phyloP scores from a whole-genome alignment of 1,140 invertebrate species.

The Aplysia californica region DNA sequence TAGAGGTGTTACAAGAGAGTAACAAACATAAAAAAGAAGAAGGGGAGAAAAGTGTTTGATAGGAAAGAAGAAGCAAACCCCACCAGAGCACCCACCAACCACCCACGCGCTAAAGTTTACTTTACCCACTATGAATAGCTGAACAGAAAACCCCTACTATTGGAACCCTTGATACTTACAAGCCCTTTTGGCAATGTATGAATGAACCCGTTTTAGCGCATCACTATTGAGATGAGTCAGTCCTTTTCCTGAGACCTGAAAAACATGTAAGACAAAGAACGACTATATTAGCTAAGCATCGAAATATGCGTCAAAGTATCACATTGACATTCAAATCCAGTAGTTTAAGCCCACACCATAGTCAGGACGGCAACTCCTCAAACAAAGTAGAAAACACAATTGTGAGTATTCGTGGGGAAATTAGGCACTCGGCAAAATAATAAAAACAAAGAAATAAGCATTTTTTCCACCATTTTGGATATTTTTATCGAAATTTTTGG shows the following conservation, averaged over 20 bases:
- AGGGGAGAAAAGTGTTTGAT: background rate
- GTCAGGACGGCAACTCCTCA: no score
- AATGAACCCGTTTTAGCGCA: constrained; percentile 49
- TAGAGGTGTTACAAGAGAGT: no score
- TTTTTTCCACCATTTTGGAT: no score
- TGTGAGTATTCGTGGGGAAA: background rate
- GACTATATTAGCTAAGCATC: background rate
- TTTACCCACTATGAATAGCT: background rate
- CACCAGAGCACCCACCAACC: background rate
- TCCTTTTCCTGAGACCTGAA: constrained; percentile 27
- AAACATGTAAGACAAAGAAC: background rate
- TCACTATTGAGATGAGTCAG: constrained; percentile 28
- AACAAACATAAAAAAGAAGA: background rate
- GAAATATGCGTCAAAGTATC: background rate
- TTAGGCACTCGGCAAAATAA: background rate
- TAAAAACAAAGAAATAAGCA: constrained; percentile 2
- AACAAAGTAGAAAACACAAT: background rate
- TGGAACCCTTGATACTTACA: constrained; percentile 37
- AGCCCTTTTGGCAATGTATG: constrained; percentile 55
- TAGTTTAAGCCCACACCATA: background rate
- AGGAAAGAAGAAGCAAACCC: background rate
- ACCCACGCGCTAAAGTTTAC: background rate
- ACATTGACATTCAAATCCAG: background rate
- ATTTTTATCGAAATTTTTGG: no score
- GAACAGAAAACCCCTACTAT: background rate